These are phyloP conservation scores for Micrasema longulum DNA, from an alignment of 1,140 invertebrate species.

Conservation along the genomic window DNA sequence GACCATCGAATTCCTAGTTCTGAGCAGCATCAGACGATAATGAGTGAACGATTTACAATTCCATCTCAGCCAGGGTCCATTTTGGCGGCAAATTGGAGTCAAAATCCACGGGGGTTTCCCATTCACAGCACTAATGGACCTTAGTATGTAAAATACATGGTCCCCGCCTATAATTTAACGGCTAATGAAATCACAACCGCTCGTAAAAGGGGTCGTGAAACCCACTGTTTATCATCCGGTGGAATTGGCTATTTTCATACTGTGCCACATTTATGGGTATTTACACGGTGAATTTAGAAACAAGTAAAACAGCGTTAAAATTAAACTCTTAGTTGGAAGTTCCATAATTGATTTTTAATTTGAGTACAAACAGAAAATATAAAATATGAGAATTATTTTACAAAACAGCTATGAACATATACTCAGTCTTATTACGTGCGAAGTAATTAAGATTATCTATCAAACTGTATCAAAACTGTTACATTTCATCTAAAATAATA, in stretches of 20 bases:
- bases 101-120: constrained; percentile 22
- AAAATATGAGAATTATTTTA: too few relatives aligned
- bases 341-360: too few relatives aligned
- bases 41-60: constrained; percentile 24
- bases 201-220: background rate
- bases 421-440: too few relatives aligned
- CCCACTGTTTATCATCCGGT: too few relatives aligned
- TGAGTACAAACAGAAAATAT: too few relatives aligned
- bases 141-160: constrained; percentile 26
- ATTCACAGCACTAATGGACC: constrained; percentile 32
- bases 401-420: too few relatives aligned
- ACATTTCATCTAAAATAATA: too few relatives aligned
- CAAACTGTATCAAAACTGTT: too few relatives aligned
- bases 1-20: constrained; percentile 8
- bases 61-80: constrained; percentile 32
- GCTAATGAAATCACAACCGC: background rate
- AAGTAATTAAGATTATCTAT: too few relatives aligned
- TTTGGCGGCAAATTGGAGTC: constrained; percentile 38
- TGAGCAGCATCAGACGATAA: constrained; percentile 26
- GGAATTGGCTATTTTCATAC: too few relatives aligned
- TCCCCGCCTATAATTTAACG: background rate
- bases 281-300: background rate
- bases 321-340: background rate
- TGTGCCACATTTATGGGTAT: too few relatives aligned
- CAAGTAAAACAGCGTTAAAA: constrained; percentile 13